Evolutionary conservation across 2,888 invertebrate species (phyloP), one percentile per base, ranked within the genome.

Genomic region (Spodoptera picta): DNA sequence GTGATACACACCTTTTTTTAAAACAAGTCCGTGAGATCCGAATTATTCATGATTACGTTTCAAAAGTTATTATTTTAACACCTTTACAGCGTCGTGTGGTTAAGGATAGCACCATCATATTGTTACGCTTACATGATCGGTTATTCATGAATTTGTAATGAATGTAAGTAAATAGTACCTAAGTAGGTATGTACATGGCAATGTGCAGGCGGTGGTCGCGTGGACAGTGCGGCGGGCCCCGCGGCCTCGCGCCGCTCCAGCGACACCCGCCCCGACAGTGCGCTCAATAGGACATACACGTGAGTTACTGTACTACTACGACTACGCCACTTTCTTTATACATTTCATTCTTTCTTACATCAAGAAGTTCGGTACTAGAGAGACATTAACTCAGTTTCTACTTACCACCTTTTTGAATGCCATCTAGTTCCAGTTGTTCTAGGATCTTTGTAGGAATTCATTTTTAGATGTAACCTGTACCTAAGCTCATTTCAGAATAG

Each of bases 241-340:
- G 36, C 36, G 36, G 36, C 36, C 36, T 36, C 36, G 43, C 41
- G 72, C 77, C 48, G 73, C 69, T 53, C 75, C 24, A 82, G 86
- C 76, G 85, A 75, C 42, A 81, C 76, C 0, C 87, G 87, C 42
- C 79, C 66, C 2, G 88, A 87, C 77, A 87, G 87, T 77, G 86
- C 82, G 0, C 75, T 74, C 47, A 70, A 79, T 1, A 75, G 78
- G 1, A 64, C 73, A 3, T 73, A 81, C 57, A 76, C 80, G 90
- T 90, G 75, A 78, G 83, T 81, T 50, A 52, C 41, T 56, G 9
- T 44, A 23, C 1, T n/a, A 7, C 23, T 2, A 41, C 53, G 24
- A 31, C 4, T 2, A 41, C 53, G 36, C 42, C 4, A 43, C 1
- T 44, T 46, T 42, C 49, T 43, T 23, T 3, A 10, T 47, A n/a